phyloP scores from a whole-genome alignment of 1,140 invertebrate species.

The Pseudachorutes palmiensis region DNA sequence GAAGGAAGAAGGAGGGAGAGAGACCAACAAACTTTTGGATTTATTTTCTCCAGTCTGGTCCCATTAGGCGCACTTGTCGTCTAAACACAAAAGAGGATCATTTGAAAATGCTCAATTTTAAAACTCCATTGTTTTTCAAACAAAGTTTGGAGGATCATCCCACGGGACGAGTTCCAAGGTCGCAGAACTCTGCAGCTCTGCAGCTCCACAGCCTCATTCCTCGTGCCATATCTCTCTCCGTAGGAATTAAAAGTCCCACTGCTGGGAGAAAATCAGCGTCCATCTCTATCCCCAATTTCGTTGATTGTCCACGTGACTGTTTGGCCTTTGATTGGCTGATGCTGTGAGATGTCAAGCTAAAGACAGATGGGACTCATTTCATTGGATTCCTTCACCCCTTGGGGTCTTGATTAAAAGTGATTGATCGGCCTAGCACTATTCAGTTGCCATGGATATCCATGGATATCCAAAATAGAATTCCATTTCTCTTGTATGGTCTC shows the following conservation, averaged over 20 bases:
- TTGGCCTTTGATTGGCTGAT: neutral
- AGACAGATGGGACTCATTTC: neutral
- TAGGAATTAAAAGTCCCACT: neutral
- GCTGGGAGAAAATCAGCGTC: neutral
- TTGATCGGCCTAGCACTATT: constrained; percentile 20
- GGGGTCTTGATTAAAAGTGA: constrained; percentile 28
- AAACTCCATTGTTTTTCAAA: neutral
- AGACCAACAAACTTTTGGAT: no score
- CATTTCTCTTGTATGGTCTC: neutral
- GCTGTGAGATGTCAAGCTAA: neutral
- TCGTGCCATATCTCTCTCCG: neutral
- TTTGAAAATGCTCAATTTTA: neutral
- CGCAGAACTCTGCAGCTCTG: no score
- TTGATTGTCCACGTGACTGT: neutral
- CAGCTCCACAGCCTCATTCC: neutral
- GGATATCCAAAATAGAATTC: no score
- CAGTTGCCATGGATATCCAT: no score
- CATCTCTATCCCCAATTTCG: neutral
- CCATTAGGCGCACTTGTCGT: neutral
- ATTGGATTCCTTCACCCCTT: neutral
- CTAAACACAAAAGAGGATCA: neutral
- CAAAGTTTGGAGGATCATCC: neutral
- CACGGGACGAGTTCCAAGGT: no score
- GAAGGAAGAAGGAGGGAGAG: no score
- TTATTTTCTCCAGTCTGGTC: neutral